Evolutionary conservation across 1,140 invertebrate genomes (phyloP), one percentile per base, ranked within the genome.

Genomic region (Eumeta japonica): DNA sequence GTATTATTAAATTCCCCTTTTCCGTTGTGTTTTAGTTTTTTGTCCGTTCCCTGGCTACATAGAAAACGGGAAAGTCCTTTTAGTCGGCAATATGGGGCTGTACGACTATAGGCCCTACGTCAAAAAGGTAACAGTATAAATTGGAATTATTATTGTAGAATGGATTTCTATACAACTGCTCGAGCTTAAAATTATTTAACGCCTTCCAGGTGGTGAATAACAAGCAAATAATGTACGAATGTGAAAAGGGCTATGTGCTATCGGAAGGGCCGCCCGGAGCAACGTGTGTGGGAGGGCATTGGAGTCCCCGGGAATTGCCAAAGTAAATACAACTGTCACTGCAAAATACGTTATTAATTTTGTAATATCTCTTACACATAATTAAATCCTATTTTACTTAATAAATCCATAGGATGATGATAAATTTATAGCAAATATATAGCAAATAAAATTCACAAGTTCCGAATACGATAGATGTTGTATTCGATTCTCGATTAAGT

Each of bases 51-150:
- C 95, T 11, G 94, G 95, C 1, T 86, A 87, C 42, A 85, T 98
- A 28, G 79, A 86, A 34, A 87, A 96, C 53, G 95, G 95, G 5
- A 91, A 93, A 63, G 91, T 98, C 0, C 76, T 97, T 10, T 72
- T 98, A 1, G 93, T 98, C 2, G 95, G 94, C 2, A 94, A 95
- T 55, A 97, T 97, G 92, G 95, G 95, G 0, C 81, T 95, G 18
- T 98, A 98, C 64, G 94, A 97, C 63, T 98, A 97, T 61, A 75
- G 93, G n/a, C 89, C 92, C 0, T 98, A 98, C 58, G 94, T 98
- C 0, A 86, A 84, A 53, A 94, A 92, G 74, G 86, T 90, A 37
- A 76, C 75, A 15, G 27, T 12, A 5, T 4, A n/a, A 35, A 17
- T 36, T 19, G 28, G 10, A 29, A 4, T 27, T 27, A 27, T 27